Conservation (phyloP, 2,888 invertebrate species). For the Drosophila mettleri region DNA sequence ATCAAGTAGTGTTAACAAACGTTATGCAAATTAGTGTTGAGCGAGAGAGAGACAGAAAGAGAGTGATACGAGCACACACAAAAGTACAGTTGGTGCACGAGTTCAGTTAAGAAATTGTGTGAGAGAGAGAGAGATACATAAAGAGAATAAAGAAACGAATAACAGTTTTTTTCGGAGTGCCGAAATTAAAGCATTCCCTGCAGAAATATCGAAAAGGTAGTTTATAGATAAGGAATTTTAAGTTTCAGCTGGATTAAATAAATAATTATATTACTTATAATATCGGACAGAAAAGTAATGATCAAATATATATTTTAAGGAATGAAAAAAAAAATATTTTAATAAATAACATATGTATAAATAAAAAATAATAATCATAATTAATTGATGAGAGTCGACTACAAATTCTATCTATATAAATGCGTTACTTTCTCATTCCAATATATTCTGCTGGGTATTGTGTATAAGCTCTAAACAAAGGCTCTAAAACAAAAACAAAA, state of each 20-base stretch:
- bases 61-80: constrained; percentile 59
- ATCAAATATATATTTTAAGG: too few species aligned
- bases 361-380: too few species aligned
- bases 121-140: constrained; percentile 35
- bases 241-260: too few species aligned
- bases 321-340: background rate
- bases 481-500: background rate
- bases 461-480: background rate
- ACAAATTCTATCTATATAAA: too few species aligned
- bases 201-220: background rate
- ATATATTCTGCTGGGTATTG: constrained; percentile 16
- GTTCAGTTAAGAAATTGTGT: constrained; percentile 41
- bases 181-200: constrained; percentile 7
- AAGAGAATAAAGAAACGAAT: constrained; percentile 35
- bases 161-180: constrained; percentile 11
- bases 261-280: too few species aligned
- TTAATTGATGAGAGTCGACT: too few species aligned
- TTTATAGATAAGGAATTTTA: background rate
- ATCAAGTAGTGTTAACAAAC: constrained; percentile 32
- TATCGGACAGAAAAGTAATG: too few species aligned
- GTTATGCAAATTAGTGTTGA: constrained; percentile 57
- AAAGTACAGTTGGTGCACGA: constrained; percentile 63
- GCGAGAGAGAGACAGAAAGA: constrained; percentile 24
- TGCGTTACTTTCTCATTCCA: background rate
- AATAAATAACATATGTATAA: too few species aligned